Base-by-base conservation (phyloP, 37 sponge, comb jelly and placozoan species). In the Geodia barretti region DNA sequence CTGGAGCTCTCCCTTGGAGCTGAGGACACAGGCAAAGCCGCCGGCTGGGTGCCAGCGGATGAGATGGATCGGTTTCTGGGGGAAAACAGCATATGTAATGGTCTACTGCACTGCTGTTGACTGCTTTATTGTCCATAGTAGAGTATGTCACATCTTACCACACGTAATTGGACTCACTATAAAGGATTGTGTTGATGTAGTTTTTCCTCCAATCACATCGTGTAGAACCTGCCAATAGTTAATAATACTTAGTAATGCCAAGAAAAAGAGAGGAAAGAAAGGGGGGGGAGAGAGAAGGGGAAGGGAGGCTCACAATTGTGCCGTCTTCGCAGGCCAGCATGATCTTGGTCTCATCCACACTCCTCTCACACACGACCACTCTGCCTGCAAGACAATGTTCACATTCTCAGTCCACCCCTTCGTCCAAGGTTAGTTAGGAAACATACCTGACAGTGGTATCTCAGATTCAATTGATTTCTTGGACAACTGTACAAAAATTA, bases 1-100 rank as follows among this genome's bases (percentile, higher is more conserved):
- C 65, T 92, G 92, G 14, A 92, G 33, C 64, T 79, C 73, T 33
- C 88, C 92, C 7, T 14, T 33, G 43, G 74, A 30, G 42, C 87
- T 67, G 32, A 79, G 70, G 14, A 92, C 84, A 39, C 87, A 70
- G 31, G 60, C 88, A 67, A 92, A 24, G 39, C 71, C 31, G 17
- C 87, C 92, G 64, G 89, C 79, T 26, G 92, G 89, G 62, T 92
- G 89, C 92, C 92, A 92, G 31, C 42, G 60, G 72, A 87, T 68
- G 38, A 67, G 63, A 31, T 80, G 60, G 58, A 89, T 89, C 7
- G 79, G 74, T 2, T 73, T 72, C 89, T 89, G 72, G 41, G 64
- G 72, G 29, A 30, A 41, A 75, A 63, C 3, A 54, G 34, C 19
- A 32, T 24, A 29, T 61, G 25, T 4, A 39, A 71, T 41, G 42